Evolutionary conservation across 2,888 invertebrate genomes (phyloP).

Genomic region (Mechanitis messenoides): DNA sequence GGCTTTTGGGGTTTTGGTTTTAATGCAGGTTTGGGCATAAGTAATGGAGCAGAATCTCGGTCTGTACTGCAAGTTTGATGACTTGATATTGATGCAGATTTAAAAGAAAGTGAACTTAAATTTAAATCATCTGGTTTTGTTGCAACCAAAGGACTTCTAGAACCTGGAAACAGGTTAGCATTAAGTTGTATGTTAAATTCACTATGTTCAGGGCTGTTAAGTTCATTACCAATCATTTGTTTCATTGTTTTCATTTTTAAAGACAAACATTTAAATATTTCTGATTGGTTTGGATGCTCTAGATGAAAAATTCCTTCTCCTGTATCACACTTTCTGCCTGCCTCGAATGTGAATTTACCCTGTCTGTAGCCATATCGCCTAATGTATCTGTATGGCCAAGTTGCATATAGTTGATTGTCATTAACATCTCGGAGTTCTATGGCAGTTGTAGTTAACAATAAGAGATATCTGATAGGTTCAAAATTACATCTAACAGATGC

Average conservation of each 20-base stretch:
- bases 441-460: conserved; percentile 84
- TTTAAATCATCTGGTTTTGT: conserved; percentile 69
- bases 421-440: conserved; percentile 83
- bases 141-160: conserved; percentile 87
- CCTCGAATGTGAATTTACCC: conserved; percentile 92
- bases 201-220: conserved; percentile 80
- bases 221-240: conserved; percentile 84
- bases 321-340: conserved; percentile 89
- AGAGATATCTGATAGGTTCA: conserved; percentile 81
- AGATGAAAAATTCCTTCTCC: conserved; percentile 89
- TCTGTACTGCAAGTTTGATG: conserved; percentile 58
- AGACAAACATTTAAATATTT: conserved; percentile 87
- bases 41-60: conserved; percentile 61
- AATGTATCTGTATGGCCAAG: conserved; percentile 91
- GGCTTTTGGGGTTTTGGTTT: conserved; percentile 80
- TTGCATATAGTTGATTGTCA: conserved; percentile 80
- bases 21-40: conserved; percentile 75
- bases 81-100: conserved; percentile 62
- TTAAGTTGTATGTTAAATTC: conserved; percentile 85
- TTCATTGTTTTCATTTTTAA: conserved; percentile 93
- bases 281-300: conserved; percentile 88
- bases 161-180: conserved; percentile 87
- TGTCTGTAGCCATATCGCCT: conserved; percentile 90
- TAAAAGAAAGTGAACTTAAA: conserved; percentile 65
- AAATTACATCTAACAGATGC: conserved; percentile 86